phyloP scores from a whole-genome alignment of 1,140 invertebrate genomes.

The Nasonia vitripennis region DNA sequence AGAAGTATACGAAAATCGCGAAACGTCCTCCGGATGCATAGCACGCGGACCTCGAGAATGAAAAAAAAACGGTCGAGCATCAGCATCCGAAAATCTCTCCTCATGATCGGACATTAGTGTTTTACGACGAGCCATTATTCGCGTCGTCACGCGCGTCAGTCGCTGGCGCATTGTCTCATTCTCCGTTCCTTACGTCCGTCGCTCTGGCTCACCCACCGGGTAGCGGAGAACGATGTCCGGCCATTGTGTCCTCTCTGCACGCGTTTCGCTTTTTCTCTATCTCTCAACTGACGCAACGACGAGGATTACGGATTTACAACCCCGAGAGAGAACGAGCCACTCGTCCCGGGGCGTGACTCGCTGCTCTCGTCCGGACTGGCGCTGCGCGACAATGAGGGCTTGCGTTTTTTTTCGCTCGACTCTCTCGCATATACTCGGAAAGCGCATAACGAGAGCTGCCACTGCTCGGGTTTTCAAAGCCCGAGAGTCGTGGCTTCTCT shows the following conservation, averaged over 20 bases:
- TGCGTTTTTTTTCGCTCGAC: constrained; percentile 5
- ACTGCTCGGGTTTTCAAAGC: constrained; percentile 29
- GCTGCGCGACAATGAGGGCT: background rate
- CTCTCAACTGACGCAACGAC: constrained; percentile 65
- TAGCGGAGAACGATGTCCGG: constrained; percentile 5
- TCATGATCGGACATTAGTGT: constrained; percentile 72
- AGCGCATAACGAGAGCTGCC: constrained; percentile 9
- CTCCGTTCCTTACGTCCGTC: background rate
- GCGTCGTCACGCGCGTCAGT: constrained; percentile 67
- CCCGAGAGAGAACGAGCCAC: background rate
- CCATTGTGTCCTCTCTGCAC: constrained; percentile 58
- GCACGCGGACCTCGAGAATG: background rate
- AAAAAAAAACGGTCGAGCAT: background rate
- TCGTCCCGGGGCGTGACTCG: constrained; percentile 22
- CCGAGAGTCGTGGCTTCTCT: background rate
- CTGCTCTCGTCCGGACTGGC: background rate
- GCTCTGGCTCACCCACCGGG: constrained; percentile 51
- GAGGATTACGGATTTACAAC: constrained; percentile 64
- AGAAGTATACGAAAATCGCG: background rate
- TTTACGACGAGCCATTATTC: constrained; percentile 68
- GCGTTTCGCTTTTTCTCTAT: constrained; percentile 3
- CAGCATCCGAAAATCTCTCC: constrained; percentile 48
- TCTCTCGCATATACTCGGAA: constrained; percentile 15
- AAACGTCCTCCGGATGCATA: background rate
- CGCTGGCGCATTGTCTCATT: constrained; percentile 40